Evolutionary conservation across 2,797 vertebrate species (phyloP), one percentile per base, ranked within the genome.

Genomic region (Chanos chanos): DNA sequence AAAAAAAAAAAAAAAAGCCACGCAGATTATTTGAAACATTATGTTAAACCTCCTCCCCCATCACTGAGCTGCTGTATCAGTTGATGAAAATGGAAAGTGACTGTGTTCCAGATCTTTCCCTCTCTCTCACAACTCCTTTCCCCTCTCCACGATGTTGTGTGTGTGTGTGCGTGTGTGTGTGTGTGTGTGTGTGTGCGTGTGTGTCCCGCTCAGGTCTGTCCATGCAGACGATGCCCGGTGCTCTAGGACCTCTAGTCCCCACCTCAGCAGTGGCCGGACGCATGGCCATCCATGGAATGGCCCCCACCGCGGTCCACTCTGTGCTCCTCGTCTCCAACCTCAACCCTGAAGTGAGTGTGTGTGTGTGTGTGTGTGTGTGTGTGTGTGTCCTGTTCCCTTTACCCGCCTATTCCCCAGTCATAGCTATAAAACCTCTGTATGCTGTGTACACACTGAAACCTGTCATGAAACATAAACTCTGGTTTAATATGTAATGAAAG

Each of bases 291-390:
- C 83, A 86, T 45, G 75, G 68, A 37, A 63, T 75, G 74, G n/a
- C 72, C 65, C 74, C 62, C 19, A 41, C 81, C 22, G 70, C 83
- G 54, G 76, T 76, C 70, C 90, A 86, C 76, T 87, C 85, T 1
- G 91, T 93, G 74, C 77, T 94, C 9, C 78, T 93, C 8, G 89
- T 93, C 73, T 92, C 83, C 74, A 93, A 94, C 75, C 89, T 94
- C 72, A 94, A 93, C 60, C 72, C 88, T 73, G 90, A 93, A 40
- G 92, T 92, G 83, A 89, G 90, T 85, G 16, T 27, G n/a, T n/a
- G n/a, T n/a, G n/a, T n/a, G n/a, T n/a, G n/a, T n/a, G n/a, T n/a
- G n/a, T n/a, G n/a, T n/a, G n/a, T n/a, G n/a, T n/a, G n/a, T n/a
- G 13, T n/a, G n/a, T n/a, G n/a, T n/a, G n/a, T n/a, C n/a, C n/a